Percentiles rank a stretch among this genome's conserved stretches.
Conservation (phyloP, 1,140 invertebrate species). For the Drosophila kurseongensis region DNA sequence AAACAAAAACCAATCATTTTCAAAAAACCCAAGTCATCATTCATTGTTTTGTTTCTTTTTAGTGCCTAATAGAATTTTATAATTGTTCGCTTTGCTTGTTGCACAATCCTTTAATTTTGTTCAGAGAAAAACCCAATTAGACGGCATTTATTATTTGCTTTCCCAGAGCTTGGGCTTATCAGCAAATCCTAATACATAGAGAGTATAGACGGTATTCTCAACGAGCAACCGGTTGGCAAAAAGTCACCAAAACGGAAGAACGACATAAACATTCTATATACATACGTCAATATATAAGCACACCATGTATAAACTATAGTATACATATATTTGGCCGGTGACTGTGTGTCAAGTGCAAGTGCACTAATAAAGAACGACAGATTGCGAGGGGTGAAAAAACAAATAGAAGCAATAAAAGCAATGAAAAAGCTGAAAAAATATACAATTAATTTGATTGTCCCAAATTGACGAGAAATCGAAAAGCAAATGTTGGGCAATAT, state of each 20-base stretch:
- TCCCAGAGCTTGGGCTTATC: conserved; percentile 6
- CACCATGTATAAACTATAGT: not conserved
- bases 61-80: not conserved
- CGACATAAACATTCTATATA: conserved; percentile 1
- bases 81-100: not conserved
- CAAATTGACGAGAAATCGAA: conserved; percentile 60
- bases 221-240: conserved; percentile 17
- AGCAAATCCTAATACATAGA: conserved; percentile 1
- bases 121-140: conserved; percentile 24
- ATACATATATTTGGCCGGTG: not conserved
- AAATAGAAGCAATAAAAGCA: conserved; percentile 49
- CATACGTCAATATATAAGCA: conserved; percentile 2
- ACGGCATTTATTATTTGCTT: conserved; percentile 20
- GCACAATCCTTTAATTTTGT: conserved; percentile 18
- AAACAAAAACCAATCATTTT: no score
- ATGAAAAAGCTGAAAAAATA: conserved; percentile 41
- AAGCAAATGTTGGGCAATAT: conserved; percentile 25
- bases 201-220: conserved; percentile 13
- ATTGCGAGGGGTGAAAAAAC: conserved; percentile 4
- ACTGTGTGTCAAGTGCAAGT: conserved; percentile 53
- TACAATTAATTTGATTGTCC: conserved; percentile 67
- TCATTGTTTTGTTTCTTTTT: not conserved
- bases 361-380: conserved; percentile 49
- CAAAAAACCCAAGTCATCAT: not conserved
- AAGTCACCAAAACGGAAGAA: conserved; percentile 19